Conservation (phyloP, 2,113 vertebrate genomes). For the Dasyornis broadbenti region DNA sequence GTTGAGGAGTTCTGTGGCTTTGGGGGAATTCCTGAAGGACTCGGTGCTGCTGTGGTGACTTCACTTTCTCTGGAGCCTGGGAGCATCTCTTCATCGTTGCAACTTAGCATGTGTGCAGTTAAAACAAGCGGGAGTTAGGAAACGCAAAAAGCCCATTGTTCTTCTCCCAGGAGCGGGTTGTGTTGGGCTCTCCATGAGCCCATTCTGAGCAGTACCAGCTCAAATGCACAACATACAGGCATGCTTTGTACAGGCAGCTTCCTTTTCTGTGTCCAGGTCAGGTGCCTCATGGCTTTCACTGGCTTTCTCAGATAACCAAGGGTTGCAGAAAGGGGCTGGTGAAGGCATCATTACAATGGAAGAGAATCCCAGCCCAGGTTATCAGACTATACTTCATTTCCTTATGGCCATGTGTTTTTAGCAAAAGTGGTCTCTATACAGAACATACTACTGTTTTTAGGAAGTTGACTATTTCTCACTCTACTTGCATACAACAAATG, state of each 20-base stretch:
- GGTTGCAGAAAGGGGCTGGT: background rate
- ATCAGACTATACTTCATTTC: background rate
- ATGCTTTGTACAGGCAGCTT: background rate
- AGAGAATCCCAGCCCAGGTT: background rate
- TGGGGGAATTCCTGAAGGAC: background rate
- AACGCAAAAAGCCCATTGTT: background rate
- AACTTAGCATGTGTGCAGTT: background rate
- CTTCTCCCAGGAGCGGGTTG: background rate
- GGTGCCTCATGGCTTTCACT: background rate
- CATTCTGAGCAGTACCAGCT: background rate
- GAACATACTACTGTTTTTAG: background rate
- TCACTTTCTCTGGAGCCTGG: background rate
- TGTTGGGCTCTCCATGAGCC: background rate
- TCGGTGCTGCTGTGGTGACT: background rate
- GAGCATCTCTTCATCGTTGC: background rate
- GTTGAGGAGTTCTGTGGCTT: background rate
- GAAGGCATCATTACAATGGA: background rate
- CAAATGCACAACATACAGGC: rapidly evolving
- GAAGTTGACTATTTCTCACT: background rate
- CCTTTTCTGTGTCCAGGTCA: background rate
- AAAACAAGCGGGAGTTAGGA: background rate
- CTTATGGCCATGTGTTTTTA: background rate
- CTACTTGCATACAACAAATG: background rate
- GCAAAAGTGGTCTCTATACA: background rate
- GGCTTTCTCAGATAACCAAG: background rate